A percentile compares a stretch with the other conserved stretches of the same genome.
phyloP scores from a whole-genome alignment of 1,140 invertebrate genomes.

The Calosoma granatense region DNA sequence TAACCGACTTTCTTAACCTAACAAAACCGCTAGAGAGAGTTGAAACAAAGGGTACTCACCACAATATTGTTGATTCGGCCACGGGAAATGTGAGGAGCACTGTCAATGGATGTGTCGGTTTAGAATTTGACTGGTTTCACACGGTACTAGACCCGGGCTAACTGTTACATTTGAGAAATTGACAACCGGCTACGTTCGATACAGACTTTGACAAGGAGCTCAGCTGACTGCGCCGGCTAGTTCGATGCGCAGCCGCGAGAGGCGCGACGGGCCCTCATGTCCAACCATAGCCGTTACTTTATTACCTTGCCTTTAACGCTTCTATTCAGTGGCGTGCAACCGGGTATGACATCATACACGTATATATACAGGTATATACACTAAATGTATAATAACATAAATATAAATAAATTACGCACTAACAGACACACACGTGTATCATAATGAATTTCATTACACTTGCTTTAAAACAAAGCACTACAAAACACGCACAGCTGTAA shows the following conservation, averaged over 20 bases:
- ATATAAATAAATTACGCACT: too few species aligned
- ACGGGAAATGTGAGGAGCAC: background rate
- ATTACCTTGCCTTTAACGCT: too few species aligned
- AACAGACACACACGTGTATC: too few species aligned
- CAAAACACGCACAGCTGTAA: too few species aligned
- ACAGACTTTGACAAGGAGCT: constrained; percentile 6
- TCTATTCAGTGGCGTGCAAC: background rate
- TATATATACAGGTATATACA: too few species aligned
- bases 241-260: constrained; percentile 1
- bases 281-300: too few species aligned
- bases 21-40: background rate
- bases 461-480: too few species aligned
- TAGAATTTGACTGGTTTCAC: background rate
- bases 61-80: background rate
- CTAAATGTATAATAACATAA: too few species aligned
- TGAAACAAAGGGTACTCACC: background rate
- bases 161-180: constrained; percentile 6
- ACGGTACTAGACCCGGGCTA: background rate
- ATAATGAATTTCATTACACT: too few species aligned
- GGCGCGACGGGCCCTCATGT: background rate
- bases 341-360: too few species aligned
- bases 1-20: background rate
- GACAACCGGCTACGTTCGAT: constrained; percentile 2
- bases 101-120: background rate
- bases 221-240: constrained; percentile 1